Evolutionary conservation across 2,113 vertebrate genomes (phyloP), one percentile per base, ranked within the genome.

Genomic region (Psilopogon haemacephalus): DNA sequence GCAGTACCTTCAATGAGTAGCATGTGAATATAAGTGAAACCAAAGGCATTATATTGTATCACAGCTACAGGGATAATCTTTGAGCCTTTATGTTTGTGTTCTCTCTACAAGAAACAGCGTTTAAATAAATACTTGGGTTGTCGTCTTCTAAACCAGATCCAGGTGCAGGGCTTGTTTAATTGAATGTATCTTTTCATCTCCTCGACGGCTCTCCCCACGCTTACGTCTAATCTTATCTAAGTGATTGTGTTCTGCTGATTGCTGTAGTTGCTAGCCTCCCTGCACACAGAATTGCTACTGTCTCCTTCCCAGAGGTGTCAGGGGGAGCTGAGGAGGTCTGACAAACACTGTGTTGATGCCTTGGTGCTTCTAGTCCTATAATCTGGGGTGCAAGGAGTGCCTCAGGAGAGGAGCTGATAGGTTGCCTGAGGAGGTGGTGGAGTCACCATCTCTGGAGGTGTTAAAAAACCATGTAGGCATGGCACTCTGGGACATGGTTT

Each of bases 51-150:
- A 15, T 23, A 15, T 55, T 33, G 32, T 76, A 30, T 38, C 50
- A 13, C 32, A 63, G 79, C 72, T 68, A 32, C 58, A 28, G 67
- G 56, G 63, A 62, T 63, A 55, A 88, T 73, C 68, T 80, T 50
- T 67, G 69, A 94, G 79, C 52, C 32, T 89, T 27, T 27, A 12
- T 19, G 38, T 85, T 85, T 88, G 64, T 48, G 37, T 32, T 89
- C 44, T 56, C 42, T 52, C 48, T 63, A 33, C 76, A 79, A 76
- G 56, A n/a, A n/a, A 55, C 17, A 26, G 75, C 35, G 38, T 50
- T 91, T 88, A 86, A 86, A 62, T 60, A 84, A 92, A 73, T 56
- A 77, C 59, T 40, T 63, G 42, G n/a, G 37, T 70, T 70, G 52
- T 73, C 5, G 0, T 74, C 55, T 91, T 44, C 91, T 72, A 55